Evolutionary conservation across 23 tunicate species (phyloP).

Genomic region (Ascidia mentula): DNA sequence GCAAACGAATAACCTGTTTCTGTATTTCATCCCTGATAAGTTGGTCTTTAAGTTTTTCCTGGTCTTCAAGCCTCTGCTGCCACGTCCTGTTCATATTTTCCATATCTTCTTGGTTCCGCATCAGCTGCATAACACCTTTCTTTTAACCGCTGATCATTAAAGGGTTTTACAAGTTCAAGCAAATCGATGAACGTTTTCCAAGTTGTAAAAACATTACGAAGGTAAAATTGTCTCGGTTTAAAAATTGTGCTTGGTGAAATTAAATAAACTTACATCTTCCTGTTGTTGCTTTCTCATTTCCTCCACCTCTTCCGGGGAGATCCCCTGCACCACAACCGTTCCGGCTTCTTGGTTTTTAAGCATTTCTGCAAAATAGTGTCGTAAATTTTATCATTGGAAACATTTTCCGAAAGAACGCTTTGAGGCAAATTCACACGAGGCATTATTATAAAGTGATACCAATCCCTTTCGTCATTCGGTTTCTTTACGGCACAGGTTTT

Average conservation of each 20-base stretch:
- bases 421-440: no score
- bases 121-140: constrained; percentile 48
- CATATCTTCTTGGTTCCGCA: constrained; percentile 80
- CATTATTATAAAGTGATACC: no score
- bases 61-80: constrained; percentile 86
- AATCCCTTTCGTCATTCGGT: no score
- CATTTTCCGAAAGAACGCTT: no score
- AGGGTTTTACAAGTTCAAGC: no score
- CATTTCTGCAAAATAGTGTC: constrained; percentile 34
- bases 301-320: constrained; percentile 84
- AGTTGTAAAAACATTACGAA: no score
- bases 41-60: constrained; percentile 40
- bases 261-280: constrained; percentile 54
- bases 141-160: no score
- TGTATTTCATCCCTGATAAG: constrained; percentile 53
- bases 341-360: constrained; percentile 52
- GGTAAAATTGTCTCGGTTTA: no score
- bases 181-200: no score
- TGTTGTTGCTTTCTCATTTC: constrained; percentile 68
- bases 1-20: constrained; percentile 47
- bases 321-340: constrained; percentile 65
- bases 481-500: no score
- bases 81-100: constrained; percentile 79
- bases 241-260: neutral
- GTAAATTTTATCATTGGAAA: no score